phyloP scores from a whole-genome alignment of 2,797 vertebrate genomes.

The Lepidocolaptes lacrymiger region DNA sequence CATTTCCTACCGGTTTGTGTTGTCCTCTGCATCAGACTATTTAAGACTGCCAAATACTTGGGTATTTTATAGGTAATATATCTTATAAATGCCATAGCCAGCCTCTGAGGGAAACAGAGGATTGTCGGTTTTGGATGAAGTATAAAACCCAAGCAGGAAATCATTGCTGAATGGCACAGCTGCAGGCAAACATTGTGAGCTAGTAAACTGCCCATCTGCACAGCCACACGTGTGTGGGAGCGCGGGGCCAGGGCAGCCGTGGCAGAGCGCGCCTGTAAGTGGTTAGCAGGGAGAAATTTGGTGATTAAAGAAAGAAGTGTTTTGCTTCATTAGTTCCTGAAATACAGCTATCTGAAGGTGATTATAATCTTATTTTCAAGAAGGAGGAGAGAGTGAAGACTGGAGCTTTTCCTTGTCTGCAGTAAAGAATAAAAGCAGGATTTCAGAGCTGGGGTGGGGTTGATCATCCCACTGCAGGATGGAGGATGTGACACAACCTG shows the following conservation, averaged over 20 bases:
- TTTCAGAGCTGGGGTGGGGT: background rate
- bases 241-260: background rate
- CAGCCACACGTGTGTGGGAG: constrained; percentile 55
- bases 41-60: constrained; percentile 65
- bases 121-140: constrained; percentile 72
- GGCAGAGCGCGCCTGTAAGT: background rate
- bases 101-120: constrained; percentile 66
- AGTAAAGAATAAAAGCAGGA: background rate
- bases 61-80: constrained; percentile 71
- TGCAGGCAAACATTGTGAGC: constrained; percentile 64
- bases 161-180: constrained; percentile 72
- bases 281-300: constrained; percentile 30
- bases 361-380: constrained; percentile 22
- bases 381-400: background rate
- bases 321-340: constrained; percentile 47
- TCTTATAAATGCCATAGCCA: constrained; percentile 70
- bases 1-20: constrained; percentile 55
- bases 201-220: constrained; percentile 71
- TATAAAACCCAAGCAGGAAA: constrained; percentile 72
- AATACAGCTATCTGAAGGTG: constrained; percentile 21
- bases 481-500: background rate
- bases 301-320: constrained; percentile 36
- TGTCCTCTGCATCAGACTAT: constrained; percentile 63
- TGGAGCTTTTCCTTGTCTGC: background rate
- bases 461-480: background rate